These are phyloP conservation scores for Amphipoea oculea DNA, from an alignment of 2,888 invertebrate genomes.

Conservation along the genomic window DNA sequence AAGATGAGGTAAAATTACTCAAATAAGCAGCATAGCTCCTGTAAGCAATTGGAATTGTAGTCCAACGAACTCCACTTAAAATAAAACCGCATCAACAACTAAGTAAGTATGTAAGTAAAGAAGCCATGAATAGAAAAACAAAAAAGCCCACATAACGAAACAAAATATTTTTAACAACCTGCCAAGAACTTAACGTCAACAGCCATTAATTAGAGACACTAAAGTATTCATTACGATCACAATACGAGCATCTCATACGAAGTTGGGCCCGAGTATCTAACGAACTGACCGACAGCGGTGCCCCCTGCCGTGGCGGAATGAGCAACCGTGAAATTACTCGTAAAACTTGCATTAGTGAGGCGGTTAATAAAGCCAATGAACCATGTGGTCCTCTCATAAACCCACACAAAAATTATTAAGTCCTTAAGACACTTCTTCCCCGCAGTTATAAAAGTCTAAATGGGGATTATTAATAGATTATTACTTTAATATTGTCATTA, in stretches of 20 bases:
- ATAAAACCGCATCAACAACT: neutral
- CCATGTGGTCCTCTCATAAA: constrained; percentile 86
- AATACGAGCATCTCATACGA: constrained; percentile 57
- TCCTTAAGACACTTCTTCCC: constrained; percentile 71
- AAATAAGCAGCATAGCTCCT: neutral
- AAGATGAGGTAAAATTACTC: neutral
- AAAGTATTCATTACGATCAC: constrained; percentile 64
- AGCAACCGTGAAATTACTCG: constrained; percentile 89
- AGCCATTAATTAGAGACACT: constrained; percentile 58
- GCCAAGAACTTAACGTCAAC: constrained; percentile 42
- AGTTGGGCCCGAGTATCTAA: constrained; percentile 47
- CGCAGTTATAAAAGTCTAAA: constrained; percentile 80
- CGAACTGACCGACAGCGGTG: constrained; percentile 60
- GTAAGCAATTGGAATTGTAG: neutral
- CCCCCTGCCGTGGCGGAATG: constrained; percentile 82
- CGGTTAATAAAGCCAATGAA: constrained; percentile 82
- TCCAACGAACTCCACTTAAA: neutral
- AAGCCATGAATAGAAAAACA: neutral
- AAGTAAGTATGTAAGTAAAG: neutral
- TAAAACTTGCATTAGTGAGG: constrained; percentile 87
- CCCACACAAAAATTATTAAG: constrained; percentile 77
- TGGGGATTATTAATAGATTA: constrained; percentile 82
- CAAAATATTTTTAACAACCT: constrained; percentile 45
- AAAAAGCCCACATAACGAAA: constrained; percentile 16
- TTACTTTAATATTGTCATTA: constrained; percentile 77